Base-by-base conservation (phyloP, 2,888 invertebrate genomes). In the Hemistola chrysoprasaria region DNA sequence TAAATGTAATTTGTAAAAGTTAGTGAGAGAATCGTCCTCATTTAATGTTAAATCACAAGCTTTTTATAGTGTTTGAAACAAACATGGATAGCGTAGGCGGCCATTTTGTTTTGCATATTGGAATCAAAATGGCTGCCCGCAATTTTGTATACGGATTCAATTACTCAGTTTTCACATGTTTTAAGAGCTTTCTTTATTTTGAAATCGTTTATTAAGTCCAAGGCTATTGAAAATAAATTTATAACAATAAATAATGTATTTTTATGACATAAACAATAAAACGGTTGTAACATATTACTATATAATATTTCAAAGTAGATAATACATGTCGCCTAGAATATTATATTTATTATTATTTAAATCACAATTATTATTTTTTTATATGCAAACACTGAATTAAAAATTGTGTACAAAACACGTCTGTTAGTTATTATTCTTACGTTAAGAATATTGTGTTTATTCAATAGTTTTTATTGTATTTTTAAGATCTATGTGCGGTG, bases 391-490 rank as follows among this genome's bases (percentile, higher is more conserved):
- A 24, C 23, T 22, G n/a, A n/a, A n/a, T n/a, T n/a, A n/a, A n/a
- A n/a, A 50, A 39, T 67, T 67, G 71, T 73, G 62, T 69, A 56
- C 52, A 53, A 53, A 48, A 49, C 48, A 35, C 52, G 68, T 75
- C 60, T 74, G 68, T 78, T 81, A 83, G 80, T 80, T 81, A 81
- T 84, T 83, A 81, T 84, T 83, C 81, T 84, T 84, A 83, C 80
- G 82, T 85, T 84, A 84, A 83, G 84, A 80, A 81, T 84, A 81
- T 80, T 73, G 68, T 68, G 71, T 65, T 76, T 74, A 70, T 69
- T 74, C 74, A 65, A 65, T 63, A 71, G 72, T 65, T 65, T 56
- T 63, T 53, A 25, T 8, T 11, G 23, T 62, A 58, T 55, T 49
- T 56, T 39, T 61, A 59, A 48, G 55, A 48, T 44, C 35, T 11